Percentiles rank a stretch among this genome's conserved stretches.
phyloP scores from a whole-genome alignment of 2,797 vertebrate species.

The Spondyliosoma cantharus region DNA sequence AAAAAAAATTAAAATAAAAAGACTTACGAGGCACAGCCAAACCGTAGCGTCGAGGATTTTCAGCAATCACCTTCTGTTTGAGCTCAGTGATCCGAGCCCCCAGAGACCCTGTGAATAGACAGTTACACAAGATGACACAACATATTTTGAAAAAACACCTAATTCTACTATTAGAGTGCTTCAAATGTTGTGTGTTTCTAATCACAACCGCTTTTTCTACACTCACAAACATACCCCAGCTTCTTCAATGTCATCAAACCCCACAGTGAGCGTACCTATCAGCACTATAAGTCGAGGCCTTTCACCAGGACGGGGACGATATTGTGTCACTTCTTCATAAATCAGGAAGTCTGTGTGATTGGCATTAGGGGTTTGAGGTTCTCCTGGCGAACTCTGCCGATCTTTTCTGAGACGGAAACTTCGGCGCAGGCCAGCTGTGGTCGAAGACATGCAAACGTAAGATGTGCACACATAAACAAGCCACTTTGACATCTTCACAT shows the following conservation, averaged over 20 bases:
- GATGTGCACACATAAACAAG: not conserved
- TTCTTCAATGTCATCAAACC: not conserved
- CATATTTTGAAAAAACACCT: not conserved
- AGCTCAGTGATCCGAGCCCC: slow-evolving; percentile 91
- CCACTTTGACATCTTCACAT: not conserved
- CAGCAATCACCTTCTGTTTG: slow-evolving; percentile 93
- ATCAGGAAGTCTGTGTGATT: slow-evolving; percentile 85
- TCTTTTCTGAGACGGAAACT: slow-evolving; percentile 91
- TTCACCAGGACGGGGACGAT: slow-evolving; percentile 86
- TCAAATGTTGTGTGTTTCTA: not conserved
- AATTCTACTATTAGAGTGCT: not conserved
- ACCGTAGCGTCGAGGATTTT: slow-evolving; percentile 90
- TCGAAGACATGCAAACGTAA: slow-evolving; percentile 3
- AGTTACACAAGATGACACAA: not conserved
- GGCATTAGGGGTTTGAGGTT: slow-evolving; percentile 76
- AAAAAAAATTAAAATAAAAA: not conserved
- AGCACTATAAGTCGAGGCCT: slow-evolving; percentile 91
- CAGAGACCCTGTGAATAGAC: slow-evolving; percentile 85
- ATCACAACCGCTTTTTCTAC: not conserved
- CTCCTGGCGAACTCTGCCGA: slow-evolving; percentile 78
- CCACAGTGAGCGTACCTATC: slow-evolving; percentile 84
- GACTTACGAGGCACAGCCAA: slow-evolving; percentile 94
- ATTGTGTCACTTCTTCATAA: slow-evolving; percentile 92
- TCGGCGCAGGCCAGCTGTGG: slow-evolving; percentile 89
- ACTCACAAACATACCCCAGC: not conserved